A percentile compares a stretch with the other conserved stretches of the same genome.
phyloP scores from a whole-genome alignment of 2,113 vertebrate species.

The Microtus oregoni region DNA sequence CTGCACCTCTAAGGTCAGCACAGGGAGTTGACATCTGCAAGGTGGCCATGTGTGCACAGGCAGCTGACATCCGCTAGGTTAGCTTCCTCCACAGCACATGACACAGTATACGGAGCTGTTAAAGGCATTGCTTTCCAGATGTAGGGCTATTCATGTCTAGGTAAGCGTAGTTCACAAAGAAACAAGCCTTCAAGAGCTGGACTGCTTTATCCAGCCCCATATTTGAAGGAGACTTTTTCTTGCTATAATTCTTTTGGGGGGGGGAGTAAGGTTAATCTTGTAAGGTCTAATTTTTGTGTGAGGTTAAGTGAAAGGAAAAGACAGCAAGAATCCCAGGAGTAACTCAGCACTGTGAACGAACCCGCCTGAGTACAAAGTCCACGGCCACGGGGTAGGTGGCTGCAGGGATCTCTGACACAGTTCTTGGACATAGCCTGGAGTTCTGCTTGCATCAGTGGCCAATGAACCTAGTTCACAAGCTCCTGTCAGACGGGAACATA shows the following conservation, averaged over 20 bases:
- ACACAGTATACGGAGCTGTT: neutral
- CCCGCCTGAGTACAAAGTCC: neutral
- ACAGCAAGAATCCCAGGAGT: slow-evolving; percentile 19
- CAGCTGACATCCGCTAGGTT: neutral
- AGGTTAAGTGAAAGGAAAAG: slow-evolving; percentile 16
- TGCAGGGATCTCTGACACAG: neutral
- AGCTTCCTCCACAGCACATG: neutral
- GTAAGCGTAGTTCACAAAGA: neutral
- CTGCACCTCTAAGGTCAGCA: neutral
- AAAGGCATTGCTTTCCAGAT: slow-evolving; percentile 3
- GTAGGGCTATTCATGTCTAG: neutral
- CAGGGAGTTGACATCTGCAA: neutral
- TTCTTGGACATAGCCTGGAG: slow-evolving; percentile 16
- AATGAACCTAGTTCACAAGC: neutral
- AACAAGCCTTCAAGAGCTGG: neutral
- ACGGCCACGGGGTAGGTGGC: neutral
- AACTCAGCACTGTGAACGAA: neutral
- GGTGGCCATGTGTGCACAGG: neutral
- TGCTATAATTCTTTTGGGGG: neutral
- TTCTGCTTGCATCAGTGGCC: neutral
- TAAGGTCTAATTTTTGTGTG: no score
- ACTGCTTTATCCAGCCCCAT: neutral
- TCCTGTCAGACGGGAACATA: neutral
- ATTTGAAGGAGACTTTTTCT: slow-evolving; percentile 6
- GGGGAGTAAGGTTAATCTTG: neutral